These are phyloP conservation scores for Sisyra nigra DNA, from an alignment of 2,888 invertebrate species.

Conservation along the genomic window DNA sequence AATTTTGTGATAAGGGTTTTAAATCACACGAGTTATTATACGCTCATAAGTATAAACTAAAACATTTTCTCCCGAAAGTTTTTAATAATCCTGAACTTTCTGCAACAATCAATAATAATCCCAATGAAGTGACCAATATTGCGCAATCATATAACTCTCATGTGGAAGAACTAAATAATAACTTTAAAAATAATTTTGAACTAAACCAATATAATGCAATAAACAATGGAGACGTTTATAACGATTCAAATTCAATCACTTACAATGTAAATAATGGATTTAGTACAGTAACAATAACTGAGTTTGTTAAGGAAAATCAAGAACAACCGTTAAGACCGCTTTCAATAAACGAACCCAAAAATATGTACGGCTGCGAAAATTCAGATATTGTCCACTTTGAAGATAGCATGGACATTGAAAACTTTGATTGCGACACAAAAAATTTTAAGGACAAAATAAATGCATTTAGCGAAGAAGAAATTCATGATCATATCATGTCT, in stretches of 20 bases:
- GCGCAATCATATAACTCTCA: too few species aligned
- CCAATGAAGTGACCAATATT: neutral
- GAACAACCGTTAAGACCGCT: too few species aligned
- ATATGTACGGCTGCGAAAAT: too few species aligned
- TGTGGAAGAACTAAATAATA: too few species aligned
- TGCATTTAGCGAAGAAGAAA: constrained; percentile 1
- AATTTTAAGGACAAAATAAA: neutral
- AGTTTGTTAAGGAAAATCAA: too few species aligned
- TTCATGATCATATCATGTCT: constrained; percentile 6
- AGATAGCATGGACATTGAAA: too few species aligned
- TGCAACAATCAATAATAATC: constrained; percentile 11
- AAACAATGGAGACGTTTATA: too few species aligned
- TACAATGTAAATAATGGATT: too few species aligned
- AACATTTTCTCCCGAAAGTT: constrained; percentile 27
- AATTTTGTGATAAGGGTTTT: constrained; percentile 30
- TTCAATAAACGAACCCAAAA: too few species aligned
- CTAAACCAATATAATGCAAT: neutral
- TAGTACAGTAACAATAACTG: too few species aligned
- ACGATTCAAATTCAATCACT: too few species aligned
- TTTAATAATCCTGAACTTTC: constrained; percentile 15
- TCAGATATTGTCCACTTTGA: too few species aligned
- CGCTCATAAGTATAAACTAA: constrained; percentile 37
- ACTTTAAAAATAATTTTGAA: neutral
- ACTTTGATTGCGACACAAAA: neutral
- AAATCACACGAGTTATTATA: constrained; percentile 35